Percentiles rank a stretch among this genome's conserved stretches.
Conservation (phyloP, 2,113 vertebrate species). For the Bos taurus region ARS-UCD2.0 NC_037357.1:15560501-15561000, state of each 20-base stretch:
- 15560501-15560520: background rate
- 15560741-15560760: background rate
- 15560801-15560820: background rate
- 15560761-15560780: background rate
- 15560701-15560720: background rate
- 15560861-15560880: background rate
- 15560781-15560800: background rate
- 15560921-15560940: background rate
- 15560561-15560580: background rate
- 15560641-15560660: background rate
- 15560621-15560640: background rate
- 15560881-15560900: background rate
- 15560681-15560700: background rate
- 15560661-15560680: background rate
- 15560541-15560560: background rate
- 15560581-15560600: background rate
- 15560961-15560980: background rate
- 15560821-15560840: background rate
- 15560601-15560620: background rate
- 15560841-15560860: background rate
- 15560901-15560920: background rate
- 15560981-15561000: background rate
- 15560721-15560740: background rate
- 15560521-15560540: background rate
- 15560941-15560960: background rate